Conservation (phyloP, 2,797 vertebrate genomes). For the Apogon talboti region DNA sequence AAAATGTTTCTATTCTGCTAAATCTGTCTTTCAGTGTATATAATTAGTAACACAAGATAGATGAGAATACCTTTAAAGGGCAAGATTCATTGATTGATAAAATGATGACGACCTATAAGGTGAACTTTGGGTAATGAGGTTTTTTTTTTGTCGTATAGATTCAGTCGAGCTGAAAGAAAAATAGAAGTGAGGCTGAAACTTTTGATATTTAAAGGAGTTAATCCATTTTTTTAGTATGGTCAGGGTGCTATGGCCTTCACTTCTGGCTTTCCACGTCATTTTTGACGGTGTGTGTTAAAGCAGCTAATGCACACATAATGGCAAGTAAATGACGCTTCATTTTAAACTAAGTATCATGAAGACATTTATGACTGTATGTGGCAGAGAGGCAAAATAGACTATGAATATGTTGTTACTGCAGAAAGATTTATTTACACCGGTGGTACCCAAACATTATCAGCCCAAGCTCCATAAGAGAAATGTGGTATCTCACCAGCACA, state of each 20-base stretch:
- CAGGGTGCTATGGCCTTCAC: constrained; percentile 28
- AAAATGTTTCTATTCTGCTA: background rate
- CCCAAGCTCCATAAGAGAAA: too few species aligned
- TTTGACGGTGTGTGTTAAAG: constrained; percentile 36
- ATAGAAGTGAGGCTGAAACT: background rate
- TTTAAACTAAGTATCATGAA: constrained; percentile 44
- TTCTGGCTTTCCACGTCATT: constrained; percentile 37
- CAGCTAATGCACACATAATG: constrained; percentile 50
- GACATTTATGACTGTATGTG: constrained; percentile 29
- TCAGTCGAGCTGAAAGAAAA: constrained; percentile 15
- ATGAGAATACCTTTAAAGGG: constrained; percentile 35
- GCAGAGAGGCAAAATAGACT: too few species aligned
- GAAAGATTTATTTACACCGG: too few species aligned
- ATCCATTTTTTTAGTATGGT: background rate
- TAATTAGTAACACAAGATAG: constrained; percentile 10
- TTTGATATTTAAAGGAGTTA: constrained; percentile 6
- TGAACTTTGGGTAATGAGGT: constrained; percentile 46
- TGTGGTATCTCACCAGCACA: too few species aligned
- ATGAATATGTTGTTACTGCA: too few species aligned
- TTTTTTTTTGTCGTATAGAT: constrained; percentile 26
- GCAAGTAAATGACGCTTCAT: constrained; percentile 56
- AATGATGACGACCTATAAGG: constrained; percentile 11
- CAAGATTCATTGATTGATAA: constrained; percentile 22
- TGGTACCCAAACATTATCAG: too few species aligned
- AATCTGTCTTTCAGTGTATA: constrained; percentile 1